Percentiles rank a stretch among this genome's conserved stretches.
phyloP scores from a whole-genome alignment of 2,888 invertebrate species.

The Diarsia brunnea region DNA sequence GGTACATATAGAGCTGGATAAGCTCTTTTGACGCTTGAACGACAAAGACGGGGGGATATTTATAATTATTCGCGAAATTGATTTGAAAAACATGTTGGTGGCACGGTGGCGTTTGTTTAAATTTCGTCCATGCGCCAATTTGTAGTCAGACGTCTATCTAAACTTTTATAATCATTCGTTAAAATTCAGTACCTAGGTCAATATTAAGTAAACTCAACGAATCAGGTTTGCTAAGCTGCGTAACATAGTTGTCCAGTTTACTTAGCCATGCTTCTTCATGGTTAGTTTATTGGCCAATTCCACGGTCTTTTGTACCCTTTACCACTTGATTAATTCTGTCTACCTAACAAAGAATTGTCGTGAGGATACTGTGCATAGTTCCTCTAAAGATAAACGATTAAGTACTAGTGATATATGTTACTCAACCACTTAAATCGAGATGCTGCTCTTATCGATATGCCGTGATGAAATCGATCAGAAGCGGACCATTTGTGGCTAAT shows the following conservation, averaged over 20 bases:
- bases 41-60: not conserved
- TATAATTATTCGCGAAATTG: not conserved
- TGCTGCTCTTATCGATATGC: constrained; percentile 49
- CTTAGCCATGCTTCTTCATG: constrained; percentile 11
- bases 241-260: constrained; percentile 10
- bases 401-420: constrained; percentile 30
- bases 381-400: constrained; percentile 46
- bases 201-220: not conserved
- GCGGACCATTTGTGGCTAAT: constrained; percentile 47
- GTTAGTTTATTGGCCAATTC: constrained; percentile 28
- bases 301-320: constrained; percentile 10
- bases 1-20: not conserved
- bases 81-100: not conserved
- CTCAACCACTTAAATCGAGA: constrained; percentile 55
- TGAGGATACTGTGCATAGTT: constrained; percentile 51
- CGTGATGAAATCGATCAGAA: constrained; percentile 51
- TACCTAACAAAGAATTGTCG: constrained; percentile 41
- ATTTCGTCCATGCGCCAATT: not conserved
- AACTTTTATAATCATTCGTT: not conserved
- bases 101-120: not conserved
- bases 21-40: not conserved
- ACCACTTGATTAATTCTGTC: constrained; percentile 22
- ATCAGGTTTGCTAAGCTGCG: not conserved
- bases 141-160: not conserved
- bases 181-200: not conserved